Evolutionary conservation across 1,140 invertebrate species (phyloP), one percentile per base, ranked within the genome.

Genomic region (Zelostemma sp.): DNA sequence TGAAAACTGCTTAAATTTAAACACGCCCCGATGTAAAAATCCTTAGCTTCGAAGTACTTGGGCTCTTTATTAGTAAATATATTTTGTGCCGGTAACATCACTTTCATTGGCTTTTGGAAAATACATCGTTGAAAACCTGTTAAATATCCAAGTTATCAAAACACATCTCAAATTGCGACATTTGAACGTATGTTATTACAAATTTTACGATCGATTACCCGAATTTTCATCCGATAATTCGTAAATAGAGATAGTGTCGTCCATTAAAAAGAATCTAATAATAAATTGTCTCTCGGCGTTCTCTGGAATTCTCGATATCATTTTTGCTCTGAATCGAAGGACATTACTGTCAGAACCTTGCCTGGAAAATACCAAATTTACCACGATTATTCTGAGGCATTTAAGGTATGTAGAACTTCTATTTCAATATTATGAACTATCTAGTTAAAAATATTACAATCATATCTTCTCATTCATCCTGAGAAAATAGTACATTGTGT

Each of bases 191-290:
- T n/a, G n/a, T n/a, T n/a, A n/a, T n/a, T n/a, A n/a, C n/a, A n/a
- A n/a, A n/a, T n/a, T n/a, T n/a, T n/a, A n/a, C n/a, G n/a, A n/a
- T 9, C 8, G 51, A 54, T 51, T 71, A 89, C 94, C 93, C 53
- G 92, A 91, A 80, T 96, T 96, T 67, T 90, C 88, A 59, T 87
- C 87, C 1, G 89, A 89, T 17, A 89, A 76, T 85, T 97, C 95
- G 80, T 90, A 93, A 3, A 97, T 90, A 16, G 90, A 88, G 33
- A 97, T 89, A 0, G 94, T 94, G 66, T 97, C 93, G 80, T 97
- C 94, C 64, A 89, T 88, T 40, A 97, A 82, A 79, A 89, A 95
- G 74, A 94, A 93, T 65, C 90, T 91, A 15, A 97, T 90, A 40
- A 97, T 90, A 77, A 97, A 97, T 41, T 88, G 85, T 21, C 95